Conservation (phyloP, 2,797 vertebrate species). For the Tapera naevia region DNA sequence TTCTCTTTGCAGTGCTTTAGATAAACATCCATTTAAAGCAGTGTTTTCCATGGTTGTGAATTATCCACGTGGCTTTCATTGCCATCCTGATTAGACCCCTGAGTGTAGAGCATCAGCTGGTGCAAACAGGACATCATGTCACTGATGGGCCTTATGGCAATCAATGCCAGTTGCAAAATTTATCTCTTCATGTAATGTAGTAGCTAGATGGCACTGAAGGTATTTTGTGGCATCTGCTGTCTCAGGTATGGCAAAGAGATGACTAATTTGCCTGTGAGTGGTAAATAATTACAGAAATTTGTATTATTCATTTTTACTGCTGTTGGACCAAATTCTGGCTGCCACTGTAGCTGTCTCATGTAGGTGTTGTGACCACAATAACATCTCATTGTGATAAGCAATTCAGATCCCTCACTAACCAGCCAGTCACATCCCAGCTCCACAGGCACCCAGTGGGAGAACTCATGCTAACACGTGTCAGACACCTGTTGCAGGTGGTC, state of each 20-base stretch:
- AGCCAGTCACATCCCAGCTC: neutral
- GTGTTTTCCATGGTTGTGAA: neutral
- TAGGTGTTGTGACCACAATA: neutral
- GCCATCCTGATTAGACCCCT: neutral
- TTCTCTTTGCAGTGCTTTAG: neutral
- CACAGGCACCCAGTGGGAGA: neutral
- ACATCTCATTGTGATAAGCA: neutral
- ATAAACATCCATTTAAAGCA: neutral
- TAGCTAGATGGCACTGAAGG: slow-evolving; percentile 69
- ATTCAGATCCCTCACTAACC: neutral
- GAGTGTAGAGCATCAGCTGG: slow-evolving; percentile 40
- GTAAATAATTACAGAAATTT: slow-evolving; percentile 51
- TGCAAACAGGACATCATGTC: neutral
- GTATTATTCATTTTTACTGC: neutral
- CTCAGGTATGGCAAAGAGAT: slow-evolving; percentile 52
- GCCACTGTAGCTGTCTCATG: neutral
- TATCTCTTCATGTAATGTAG: neutral
- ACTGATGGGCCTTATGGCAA: neutral
- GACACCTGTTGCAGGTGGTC: neutral
- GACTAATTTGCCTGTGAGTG: slow-evolving; percentile 19
- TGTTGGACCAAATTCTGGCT: neutral
- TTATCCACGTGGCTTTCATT: slow-evolving; percentile 10
- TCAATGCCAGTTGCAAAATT: neutral
- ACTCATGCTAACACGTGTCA: neutral
- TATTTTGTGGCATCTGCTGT: slow-evolving; percentile 61